Percentiles rank a stretch among this genome's conserved stretches.
These are phyloP conservation scores for Lynx canadensis DNA, from an alignment of 2,113 vertebrate genomes.

Conservation along the genomic window DNA sequence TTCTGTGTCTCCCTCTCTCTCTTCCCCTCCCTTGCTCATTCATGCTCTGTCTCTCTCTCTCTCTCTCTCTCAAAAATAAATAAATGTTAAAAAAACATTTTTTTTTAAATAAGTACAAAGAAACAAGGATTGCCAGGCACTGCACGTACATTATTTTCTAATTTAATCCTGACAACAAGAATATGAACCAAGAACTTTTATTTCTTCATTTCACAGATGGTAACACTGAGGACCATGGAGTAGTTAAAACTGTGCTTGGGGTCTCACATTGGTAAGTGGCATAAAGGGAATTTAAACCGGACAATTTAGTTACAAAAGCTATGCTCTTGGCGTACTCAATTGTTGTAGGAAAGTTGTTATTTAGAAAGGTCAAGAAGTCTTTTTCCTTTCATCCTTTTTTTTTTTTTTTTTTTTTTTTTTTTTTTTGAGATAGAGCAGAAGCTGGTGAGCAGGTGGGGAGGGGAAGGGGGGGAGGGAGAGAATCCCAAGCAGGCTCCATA, in stretches of 20 bases:
- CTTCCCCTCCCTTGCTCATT: no score
- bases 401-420: no score
- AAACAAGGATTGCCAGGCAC: neutral
- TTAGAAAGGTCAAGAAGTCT: constrained; percentile 11
- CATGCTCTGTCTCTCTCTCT: no score
- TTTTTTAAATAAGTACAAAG: neutral
- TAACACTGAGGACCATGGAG: neutral
- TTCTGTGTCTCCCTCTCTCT: no score
- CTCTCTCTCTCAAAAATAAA: no score
- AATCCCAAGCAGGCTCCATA: no score
- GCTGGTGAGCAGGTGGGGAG: no score
- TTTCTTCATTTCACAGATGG: neutral
- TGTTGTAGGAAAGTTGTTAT: neutral
- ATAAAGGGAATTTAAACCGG: neutral
- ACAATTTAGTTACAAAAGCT: neutral
- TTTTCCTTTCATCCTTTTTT: neutral
- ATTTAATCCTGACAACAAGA: neutral
- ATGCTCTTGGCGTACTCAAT: neutral
- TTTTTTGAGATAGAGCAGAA: no score
- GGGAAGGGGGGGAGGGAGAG: no score
- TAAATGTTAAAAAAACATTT: no score
- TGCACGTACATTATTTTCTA: neutral
- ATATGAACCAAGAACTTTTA: neutral
- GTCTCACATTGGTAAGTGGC: neutral
- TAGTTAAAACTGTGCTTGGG: neutral